Conservation (phyloP, 2,888 invertebrate genomes). For the Trissolcus brochymenae region DNA sequence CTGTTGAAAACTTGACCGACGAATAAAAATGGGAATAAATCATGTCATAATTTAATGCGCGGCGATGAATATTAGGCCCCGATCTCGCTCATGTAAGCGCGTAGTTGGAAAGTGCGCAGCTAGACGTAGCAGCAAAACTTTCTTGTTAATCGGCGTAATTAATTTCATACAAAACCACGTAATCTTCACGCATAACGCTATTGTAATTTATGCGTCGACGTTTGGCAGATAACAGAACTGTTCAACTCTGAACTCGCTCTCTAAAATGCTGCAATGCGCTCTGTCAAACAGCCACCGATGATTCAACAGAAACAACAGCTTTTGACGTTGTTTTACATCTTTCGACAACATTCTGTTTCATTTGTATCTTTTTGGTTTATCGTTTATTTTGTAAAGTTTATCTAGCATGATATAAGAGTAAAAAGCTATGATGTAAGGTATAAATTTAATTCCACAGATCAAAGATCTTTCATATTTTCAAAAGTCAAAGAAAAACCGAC, state of each 20-base stretch:
- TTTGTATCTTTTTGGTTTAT: too few relatives aligned
- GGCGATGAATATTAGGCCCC: conserved; percentile 18
- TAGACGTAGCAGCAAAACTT: conserved; percentile 19
- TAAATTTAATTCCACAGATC: too few relatives aligned
- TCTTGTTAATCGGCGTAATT: conserved; percentile 49
- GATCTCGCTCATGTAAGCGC: conserved; percentile 25
- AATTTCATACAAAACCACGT: conserved; percentile 38
- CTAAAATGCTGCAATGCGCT: conserved; percentile 13
- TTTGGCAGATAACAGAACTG: conserved; percentile 21
- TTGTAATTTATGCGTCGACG: conserved; percentile 46
- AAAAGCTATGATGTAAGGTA: too few relatives aligned
- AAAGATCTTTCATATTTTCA: too few relatives aligned
- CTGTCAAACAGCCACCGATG: conserved; percentile 10
- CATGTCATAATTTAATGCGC: conserved; percentile 15
- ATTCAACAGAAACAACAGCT: background rate
- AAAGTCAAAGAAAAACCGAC: background rate
- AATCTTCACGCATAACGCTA: conserved; percentile 42
- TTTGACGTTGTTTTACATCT: too few relatives aligned
- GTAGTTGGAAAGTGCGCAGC: conserved; percentile 26
- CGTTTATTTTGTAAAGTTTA: too few relatives aligned
- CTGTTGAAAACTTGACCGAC: background rate
- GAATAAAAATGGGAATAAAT: conserved; percentile 37
- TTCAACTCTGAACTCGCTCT: conserved; percentile 44
- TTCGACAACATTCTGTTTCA: too few relatives aligned
- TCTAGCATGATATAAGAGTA: too few relatives aligned